Evolutionary conservation across 2,888 invertebrate genomes (phyloP), one percentile per base, ranked within the genome.

Genomic region (Hesperia comma): DNA sequence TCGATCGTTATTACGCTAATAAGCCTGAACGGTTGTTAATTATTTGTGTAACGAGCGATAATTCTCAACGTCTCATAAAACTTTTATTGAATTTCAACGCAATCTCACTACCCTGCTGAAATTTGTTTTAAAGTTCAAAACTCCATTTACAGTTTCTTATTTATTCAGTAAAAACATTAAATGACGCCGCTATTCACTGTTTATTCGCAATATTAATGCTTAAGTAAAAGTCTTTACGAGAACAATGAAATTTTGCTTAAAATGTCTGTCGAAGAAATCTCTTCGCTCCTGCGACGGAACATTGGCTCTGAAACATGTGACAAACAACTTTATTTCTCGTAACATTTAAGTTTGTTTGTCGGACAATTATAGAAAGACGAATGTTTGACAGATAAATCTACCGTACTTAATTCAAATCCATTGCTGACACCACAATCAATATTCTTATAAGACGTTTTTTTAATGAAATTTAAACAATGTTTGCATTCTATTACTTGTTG

Each of bases 171-270:
- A 41, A 46, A 46, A 46, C 17, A 46, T 46, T 2, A 46, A 46
- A 46, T 17, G 46, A 46, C 46, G 12, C 37, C 10, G 7, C 46
- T 8, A 46, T 46, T 46, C 46, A n/a, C 41, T n/a, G n/a, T 17
- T 46, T 46, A 46, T 46, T 15, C 17, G 8, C 46, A 46, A 46
- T 46, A 46, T 46, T 46, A 17, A 46, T 46, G 46, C 17, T 46
- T 51, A 79, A 81, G 80, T 80, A 82, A 83, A 81, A 81, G 79
- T 77, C 84, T 82, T 81, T 79, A 83, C 78, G 75, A 72, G 74
- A 71, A 75, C 81, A 77, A 80, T 79, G 78, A 79, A 78, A 72
- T 72, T 71, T 71, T 72, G 72, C 75, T 78, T 79, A 79, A 77
- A 79, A 77, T 79, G 70, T 74, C 73, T 77, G 74, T 68, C 63